Evolutionary conservation across 2,113 vertebrate species (phyloP).

Genomic region (Pionites leucogaster): DNA sequence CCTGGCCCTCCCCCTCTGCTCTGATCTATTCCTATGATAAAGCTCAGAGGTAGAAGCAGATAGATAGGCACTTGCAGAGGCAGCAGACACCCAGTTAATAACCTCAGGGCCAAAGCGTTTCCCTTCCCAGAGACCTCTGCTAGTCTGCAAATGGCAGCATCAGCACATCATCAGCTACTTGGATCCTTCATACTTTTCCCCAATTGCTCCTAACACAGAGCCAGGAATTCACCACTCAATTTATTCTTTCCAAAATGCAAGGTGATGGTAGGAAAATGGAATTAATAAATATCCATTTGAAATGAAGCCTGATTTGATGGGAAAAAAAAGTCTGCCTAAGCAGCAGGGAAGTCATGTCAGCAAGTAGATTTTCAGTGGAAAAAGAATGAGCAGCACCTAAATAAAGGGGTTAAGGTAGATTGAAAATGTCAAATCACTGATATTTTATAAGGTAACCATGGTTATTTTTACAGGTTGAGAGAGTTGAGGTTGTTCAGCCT

Average conservation of each 20-base stretch:
- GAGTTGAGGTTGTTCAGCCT: neutral
- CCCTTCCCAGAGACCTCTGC: neutral
- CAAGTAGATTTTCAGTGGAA: neutral
- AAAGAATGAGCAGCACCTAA: neutral
- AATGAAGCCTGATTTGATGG: neutral
- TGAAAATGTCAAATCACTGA: neutral
- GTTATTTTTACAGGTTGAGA: neutral
- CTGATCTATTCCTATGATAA: neutral
- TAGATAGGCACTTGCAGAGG: neutral
- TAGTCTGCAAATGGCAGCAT: neutral
- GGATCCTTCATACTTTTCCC: neutral
- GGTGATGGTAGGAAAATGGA: neutral
- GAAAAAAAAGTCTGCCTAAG: neutral
- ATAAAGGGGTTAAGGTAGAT: neutral
- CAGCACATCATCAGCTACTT: neutral
- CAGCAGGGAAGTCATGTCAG: neutral
- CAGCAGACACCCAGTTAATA: neutral
- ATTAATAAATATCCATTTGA: neutral
- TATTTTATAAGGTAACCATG: neutral
- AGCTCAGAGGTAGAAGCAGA: neutral
- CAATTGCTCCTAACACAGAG: neutral
- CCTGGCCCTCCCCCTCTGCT: neutral
- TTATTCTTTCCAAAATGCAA: neutral
- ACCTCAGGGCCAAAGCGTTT: neutral
- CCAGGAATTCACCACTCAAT: neutral